Evolutionary conservation across 2,797 vertebrate genomes (phyloP), one percentile per base, ranked within the genome.

Genomic region (Brotula barbata): DNA sequence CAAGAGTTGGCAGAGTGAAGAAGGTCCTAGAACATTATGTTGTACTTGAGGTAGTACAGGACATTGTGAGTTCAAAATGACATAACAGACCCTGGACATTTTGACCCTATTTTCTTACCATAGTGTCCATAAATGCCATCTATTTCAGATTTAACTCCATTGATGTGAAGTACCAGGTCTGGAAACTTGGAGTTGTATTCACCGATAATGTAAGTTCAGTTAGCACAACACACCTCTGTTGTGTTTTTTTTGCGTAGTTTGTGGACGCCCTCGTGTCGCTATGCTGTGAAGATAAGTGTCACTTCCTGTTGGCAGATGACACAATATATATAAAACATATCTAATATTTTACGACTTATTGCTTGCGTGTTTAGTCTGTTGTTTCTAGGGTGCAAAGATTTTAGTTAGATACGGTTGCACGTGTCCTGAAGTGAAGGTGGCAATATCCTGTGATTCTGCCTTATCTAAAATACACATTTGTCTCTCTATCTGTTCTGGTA

Each of bases 101-200:
- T 71, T 78, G 54, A 68, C 65, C 58, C 61, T 6, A 12, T 68
- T 64, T 53, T 53, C 7, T 16, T n/a, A n/a, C n/a, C 5, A 46
- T 60, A 40, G 46, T 49, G 19, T 45, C 13, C 39, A 2, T 19
- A n/a, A 50, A 37, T 17, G 65, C 49, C 75, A 20, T 15, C 2
- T 47, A 37, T 44, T 22, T 19, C 87, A 98, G 96, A 58, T 70
- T 98, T 20, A 98, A 94, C 87, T 97, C 96, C 25, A 90, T 98
- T 17, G 95, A 98, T 75, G 94, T 96, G 45, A 97, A 98, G 78
- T 98, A 98, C 82, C 96, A 98, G 88, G 96, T 98, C 86, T 98
- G 96, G 96, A 98, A 98, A 82, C 87, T 98, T 15, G 96, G 96
- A 16, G 96, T 98, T 8, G 95, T 98, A 64, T 97, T 98, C 87